Conservation (phyloP, 2,888 invertebrate genomes). For the Athalia circularis region DNA sequence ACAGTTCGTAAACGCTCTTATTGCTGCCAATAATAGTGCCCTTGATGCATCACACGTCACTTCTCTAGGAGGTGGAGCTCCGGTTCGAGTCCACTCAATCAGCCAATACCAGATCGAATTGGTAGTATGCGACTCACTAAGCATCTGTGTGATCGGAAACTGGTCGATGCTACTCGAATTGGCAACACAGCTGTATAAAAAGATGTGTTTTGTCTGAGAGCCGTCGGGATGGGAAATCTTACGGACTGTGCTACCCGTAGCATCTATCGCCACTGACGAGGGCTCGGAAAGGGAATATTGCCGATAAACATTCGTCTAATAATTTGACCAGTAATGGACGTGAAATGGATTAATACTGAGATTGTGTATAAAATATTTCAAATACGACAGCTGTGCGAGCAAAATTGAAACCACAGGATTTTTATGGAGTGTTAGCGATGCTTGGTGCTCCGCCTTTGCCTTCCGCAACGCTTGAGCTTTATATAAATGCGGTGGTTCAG, state of each 20-base stretch:
- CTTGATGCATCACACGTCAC: too few species aligned
- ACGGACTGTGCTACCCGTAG: background rate
- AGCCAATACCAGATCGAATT: slow-evolving; percentile 19
- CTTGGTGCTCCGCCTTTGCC: background rate
- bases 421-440: slow-evolving; percentile 18
- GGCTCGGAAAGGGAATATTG: background rate
- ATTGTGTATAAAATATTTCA: slow-evolving; percentile 44
- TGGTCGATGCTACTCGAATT: background rate
- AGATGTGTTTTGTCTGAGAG: slow-evolving; percentile 6
- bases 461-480: background rate
- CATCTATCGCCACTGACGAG: slow-evolving; percentile 8
- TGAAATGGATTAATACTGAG: slow-evolving; percentile 47
- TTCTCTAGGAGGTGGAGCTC: too few species aligned
- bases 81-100: slow-evolving; percentile 15
- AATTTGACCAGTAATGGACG: slow-evolving; percentile 49
- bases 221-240: background rate
- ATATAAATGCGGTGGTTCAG: slow-evolving; percentile 6
- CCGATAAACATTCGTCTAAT: slow-evolving; percentile 49
- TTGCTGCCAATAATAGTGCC: too few species aligned
- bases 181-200: slow-evolving; percentile 9
- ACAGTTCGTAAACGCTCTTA: too few species aligned
- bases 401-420: slow-evolving; percentile 35
- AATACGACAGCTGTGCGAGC: slow-evolving; percentile 14
- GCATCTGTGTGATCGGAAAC: slow-evolving; percentile 5
- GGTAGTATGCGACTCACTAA: slow-evolving; percentile 5